Evolutionary conservation across 2,888 invertebrate genomes (phyloP), one percentile per base, ranked within the genome.

Genomic region (Orthosia cruda): DNA sequence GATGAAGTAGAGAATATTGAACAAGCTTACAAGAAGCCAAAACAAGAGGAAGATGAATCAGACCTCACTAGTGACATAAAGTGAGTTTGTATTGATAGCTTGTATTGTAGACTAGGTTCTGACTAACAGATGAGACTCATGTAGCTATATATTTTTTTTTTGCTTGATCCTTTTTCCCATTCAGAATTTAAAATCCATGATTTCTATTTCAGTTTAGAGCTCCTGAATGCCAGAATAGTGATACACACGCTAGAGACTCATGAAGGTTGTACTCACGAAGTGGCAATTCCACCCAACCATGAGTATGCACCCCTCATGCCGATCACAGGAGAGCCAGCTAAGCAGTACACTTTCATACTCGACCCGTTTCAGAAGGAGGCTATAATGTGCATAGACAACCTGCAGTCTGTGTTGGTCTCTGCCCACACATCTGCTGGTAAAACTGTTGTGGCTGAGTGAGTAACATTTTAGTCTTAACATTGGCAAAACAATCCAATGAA

Each of bases 391-490:
- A 98, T 99, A 88, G 99, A 99, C 92, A 99, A 99, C 94, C 98
- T 99, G 91, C 99, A 99, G 92, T 99, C 99, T 15, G 99, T 99
- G 9, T 97, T 99, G 59, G 99, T 99, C 0, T 99, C 99, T 3
- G 99, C 99, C 12, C 99, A 99, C 92, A 99, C 99, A 0, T 99
- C 99, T 5, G 99, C 99, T 62, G 99, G 99, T 68, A 99, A 99
- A 97, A 99, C 99, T 72, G 99, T 99, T 4, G 99, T 99, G 12
- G 99, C 99, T 7, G 99, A 99, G 98, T 99, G 97, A 97, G 98
- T 95, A 18, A 11, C 52, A 54, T 57, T 61, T 67, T 45, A 23
- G 32, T 16, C 47, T 18, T 26, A 45, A 15, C 40, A 13, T 61
- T 26, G 4, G 49, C 40, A 40, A 40, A 40, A 40, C 9, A 9